phyloP scores from a whole-genome alignment of 2,113 vertebrate genomes.

The Sebastes fasciatus region DNA sequence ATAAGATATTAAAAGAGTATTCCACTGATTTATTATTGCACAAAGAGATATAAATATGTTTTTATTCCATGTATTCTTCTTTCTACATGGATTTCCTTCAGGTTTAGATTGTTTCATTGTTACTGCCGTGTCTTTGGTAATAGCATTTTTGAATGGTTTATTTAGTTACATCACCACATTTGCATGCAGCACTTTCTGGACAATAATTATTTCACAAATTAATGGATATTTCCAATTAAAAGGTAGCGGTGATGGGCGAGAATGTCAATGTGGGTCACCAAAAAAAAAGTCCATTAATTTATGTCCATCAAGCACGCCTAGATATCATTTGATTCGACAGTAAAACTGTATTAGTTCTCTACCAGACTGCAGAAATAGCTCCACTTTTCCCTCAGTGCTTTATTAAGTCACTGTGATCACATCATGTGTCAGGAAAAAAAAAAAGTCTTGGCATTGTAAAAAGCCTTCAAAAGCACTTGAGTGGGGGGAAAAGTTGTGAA shows the following conservation, averaged over 20 bases:
- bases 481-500: slow-evolving; percentile 52
- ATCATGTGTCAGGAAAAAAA: slow-evolving; percentile 58
- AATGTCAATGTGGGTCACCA: background rate
- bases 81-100: background rate
- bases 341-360: slow-evolving; percentile 22
- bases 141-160: too few species aligned
- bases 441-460: slow-evolving; percentile 64
- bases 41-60: too few species aligned
- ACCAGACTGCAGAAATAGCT: slow-evolving; percentile 37
- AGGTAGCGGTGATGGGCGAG: background rate
- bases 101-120: background rate
- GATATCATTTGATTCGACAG: slow-evolving; percentile 1
- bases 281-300: background rate
- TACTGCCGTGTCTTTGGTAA: background rate
- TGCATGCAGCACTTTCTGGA: background rate
- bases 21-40: too few species aligned
- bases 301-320: background rate
- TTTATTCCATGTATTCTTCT: background rate
- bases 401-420: slow-evolving; percentile 69
- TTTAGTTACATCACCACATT: background rate
- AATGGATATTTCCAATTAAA: background rate
- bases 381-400: slow-evolving; percentile 47
- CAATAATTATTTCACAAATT: background rate
- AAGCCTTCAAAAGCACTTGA: slow-evolving; percentile 50
- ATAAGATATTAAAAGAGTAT: too few species aligned